Percentiles rank a stretch among this genome's conserved stretches.
These are phyloP conservation scores for Pachypanchax playfairii DNA, from an alignment of 2,113 vertebrate genomes.

Conservation along the genomic window DNA sequence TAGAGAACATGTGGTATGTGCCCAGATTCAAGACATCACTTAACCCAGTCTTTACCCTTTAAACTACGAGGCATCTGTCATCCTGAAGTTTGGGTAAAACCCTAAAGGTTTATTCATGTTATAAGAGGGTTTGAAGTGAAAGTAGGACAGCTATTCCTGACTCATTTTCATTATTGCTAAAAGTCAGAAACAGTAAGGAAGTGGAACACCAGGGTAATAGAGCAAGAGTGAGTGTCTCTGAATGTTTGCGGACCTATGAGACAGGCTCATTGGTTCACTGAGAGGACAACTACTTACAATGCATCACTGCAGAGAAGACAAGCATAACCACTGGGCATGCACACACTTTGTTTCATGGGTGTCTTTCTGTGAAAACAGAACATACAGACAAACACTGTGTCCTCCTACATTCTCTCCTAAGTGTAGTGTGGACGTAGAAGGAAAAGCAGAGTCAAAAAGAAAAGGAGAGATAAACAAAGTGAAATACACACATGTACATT, in stretches of 20 bases:
- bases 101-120: conserved; percentile 7
- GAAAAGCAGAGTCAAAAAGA: conserved; percentile 3
- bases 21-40: neutral
- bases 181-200: conserved; percentile 55
- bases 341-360: conserved; percentile 16
- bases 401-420: neutral
- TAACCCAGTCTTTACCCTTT: conserved; percentile 23
- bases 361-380: conserved; percentile 3
- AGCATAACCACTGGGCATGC: conserved; percentile 11
- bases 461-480: conserved; percentile 25
- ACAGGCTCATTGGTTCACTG: conserved; percentile 40
- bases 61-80: conserved; percentile 20
- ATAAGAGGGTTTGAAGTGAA: conserved; percentile 51
- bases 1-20: too few relatives aligned
- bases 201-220: conserved; percentile 45
- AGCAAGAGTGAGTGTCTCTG: conserved; percentile 20
- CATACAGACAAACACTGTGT: neutral
- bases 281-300: conserved; percentile 44
- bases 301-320: conserved; percentile 20
- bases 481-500: conserved; percentile 1
- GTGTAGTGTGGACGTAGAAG: neutral
- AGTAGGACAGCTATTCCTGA: conserved; percentile 68
- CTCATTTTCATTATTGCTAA: conserved; percentile 54
- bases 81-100: conserved; percentile 22
- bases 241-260: conserved; percentile 19